These are phyloP conservation scores for Tetramorium bicarinatum DNA, from an alignment of 2,888 invertebrate species.

Conservation along the genomic window DNA sequence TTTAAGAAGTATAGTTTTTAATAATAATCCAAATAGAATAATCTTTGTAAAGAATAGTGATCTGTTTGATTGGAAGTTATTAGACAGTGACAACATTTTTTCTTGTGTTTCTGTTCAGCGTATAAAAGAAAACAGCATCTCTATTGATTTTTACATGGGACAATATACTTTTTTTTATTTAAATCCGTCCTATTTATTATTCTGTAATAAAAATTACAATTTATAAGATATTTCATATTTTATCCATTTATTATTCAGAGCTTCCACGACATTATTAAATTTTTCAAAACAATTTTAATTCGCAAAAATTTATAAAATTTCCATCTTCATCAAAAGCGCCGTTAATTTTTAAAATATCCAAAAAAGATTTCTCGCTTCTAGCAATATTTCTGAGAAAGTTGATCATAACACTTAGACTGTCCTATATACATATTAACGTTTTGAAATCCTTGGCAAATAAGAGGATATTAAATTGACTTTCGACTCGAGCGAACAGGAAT, in stretches of 20 bases:
- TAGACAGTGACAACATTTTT: neutral
- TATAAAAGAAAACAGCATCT: neutral
- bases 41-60: neutral
- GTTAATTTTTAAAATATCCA: neutral
- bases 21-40: neutral
- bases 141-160: neutral
- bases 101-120: neutral
- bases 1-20: neutral
- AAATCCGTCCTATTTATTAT: neutral
- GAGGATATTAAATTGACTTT: neutral
- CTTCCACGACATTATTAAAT: neutral
- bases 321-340: neutral
- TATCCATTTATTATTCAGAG: neutral
- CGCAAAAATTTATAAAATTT: neutral
- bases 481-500: neutral
- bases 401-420: neutral
- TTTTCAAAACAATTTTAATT: neutral
- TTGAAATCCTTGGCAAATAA: neutral
- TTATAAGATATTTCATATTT: neutral
- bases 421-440: no score
- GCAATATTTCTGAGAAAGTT: neutral
- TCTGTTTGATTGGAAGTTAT: neutral
- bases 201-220: neutral
- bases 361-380: neutral
- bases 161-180: neutral